Evolutionary conservation across 92 coral and sea anemone genomes (phyloP).

Genomic region (Siderastrea radians): DNA sequence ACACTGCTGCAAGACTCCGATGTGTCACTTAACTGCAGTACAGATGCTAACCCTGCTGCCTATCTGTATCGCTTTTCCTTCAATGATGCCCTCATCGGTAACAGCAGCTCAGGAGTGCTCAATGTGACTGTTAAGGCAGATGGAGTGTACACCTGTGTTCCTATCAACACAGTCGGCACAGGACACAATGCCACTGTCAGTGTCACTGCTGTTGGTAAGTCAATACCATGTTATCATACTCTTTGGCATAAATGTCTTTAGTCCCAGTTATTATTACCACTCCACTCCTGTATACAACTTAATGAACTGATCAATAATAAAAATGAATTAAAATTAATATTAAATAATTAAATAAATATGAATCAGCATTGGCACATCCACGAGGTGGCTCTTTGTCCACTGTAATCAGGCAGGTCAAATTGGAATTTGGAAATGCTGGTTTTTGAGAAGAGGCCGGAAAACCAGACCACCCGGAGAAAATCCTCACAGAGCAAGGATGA

Average conservation of each 20-base stretch:
- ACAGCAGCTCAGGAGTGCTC: conserved; percentile 37
- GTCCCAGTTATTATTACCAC: not conserved
- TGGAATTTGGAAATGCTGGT: too few relatives aligned
- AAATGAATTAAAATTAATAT: too few relatives aligned
- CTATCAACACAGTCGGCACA: conserved; percentile 52
- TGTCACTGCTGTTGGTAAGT: conserved; percentile 51
- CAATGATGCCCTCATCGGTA: conserved; percentile 31
- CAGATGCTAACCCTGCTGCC: conserved; percentile 59
- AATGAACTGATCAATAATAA: too few relatives aligned
- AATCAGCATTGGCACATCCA: too few relatives aligned
- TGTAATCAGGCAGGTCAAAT: too few relatives aligned
- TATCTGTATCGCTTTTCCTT: conserved; percentile 48
- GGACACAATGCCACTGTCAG: conserved; percentile 48
- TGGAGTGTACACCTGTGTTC: conserved; percentile 66
- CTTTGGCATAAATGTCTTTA: not conserved
- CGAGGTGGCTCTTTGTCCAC: too few relatives aligned
- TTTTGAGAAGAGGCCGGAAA: too few relatives aligned
- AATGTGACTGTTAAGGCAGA: conserved; percentile 7
- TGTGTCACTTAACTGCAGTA: conserved; percentile 45
- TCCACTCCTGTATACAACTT: too few relatives aligned
- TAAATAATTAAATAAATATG: too few relatives aligned
- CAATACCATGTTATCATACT: not conserved
- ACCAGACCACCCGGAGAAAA: too few relatives aligned
- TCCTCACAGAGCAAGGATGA: too few relatives aligned
- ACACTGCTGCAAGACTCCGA: conserved; percentile 2